Percentiles rank a stretch among this genome's conserved stretches.
These are phyloP conservation scores for Hemistola chrysoprasaria DNA, from an alignment of 2,888 invertebrate species.

Conservation along the genomic window DNA sequence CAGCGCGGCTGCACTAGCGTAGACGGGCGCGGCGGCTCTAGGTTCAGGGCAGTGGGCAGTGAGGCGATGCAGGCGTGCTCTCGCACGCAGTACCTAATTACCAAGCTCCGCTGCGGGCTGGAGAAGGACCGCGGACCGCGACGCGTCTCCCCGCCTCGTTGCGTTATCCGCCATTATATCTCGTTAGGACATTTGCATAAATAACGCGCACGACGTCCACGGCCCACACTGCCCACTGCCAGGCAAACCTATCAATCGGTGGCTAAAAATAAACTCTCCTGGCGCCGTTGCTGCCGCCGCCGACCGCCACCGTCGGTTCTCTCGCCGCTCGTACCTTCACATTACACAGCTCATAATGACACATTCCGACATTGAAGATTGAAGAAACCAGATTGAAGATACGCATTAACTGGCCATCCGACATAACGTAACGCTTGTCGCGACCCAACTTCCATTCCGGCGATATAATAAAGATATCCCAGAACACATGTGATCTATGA, in stretches of 20 bases:
- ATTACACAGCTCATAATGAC: conserved; percentile 61
- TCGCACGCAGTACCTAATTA: conserved; percentile 77
- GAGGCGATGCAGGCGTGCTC: conserved; percentile 36
- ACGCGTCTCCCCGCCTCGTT: conserved; percentile 50
- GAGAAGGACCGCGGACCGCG: conserved; percentile 52
- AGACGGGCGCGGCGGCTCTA: conserved; percentile 38
- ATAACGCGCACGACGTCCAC: conserved; percentile 64
- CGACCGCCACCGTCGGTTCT: conserved; percentile 32
- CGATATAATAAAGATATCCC: conserved; percentile 72
- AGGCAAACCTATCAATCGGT: conserved; percentile 69
- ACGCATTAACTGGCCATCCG: conserved; percentile 38
- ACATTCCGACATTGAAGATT: conserved; percentile 60
- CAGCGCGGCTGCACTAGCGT: conserved; percentile 32
- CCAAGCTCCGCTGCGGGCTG: conserved; percentile 59
- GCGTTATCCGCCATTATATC: conserved; percentile 68
- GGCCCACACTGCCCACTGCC: conserved; percentile 57
- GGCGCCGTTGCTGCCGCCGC: conserved; percentile 51
- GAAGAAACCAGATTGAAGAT: conserved; percentile 69
- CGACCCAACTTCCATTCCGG: conserved; percentile 58
- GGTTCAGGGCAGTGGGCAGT: conserved; percentile 4
- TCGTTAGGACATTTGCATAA: conserved; percentile 81
- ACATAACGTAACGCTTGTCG: conserved; percentile 56
- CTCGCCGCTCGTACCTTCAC: conserved; percentile 36
- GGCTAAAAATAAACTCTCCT: conserved; percentile 67
- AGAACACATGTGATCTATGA: conserved; percentile 59